These are phyloP conservation scores for Phyllotreta striolata DNA, from an alignment of 2,888 invertebrate species.

Conservation along the genomic window DNA sequence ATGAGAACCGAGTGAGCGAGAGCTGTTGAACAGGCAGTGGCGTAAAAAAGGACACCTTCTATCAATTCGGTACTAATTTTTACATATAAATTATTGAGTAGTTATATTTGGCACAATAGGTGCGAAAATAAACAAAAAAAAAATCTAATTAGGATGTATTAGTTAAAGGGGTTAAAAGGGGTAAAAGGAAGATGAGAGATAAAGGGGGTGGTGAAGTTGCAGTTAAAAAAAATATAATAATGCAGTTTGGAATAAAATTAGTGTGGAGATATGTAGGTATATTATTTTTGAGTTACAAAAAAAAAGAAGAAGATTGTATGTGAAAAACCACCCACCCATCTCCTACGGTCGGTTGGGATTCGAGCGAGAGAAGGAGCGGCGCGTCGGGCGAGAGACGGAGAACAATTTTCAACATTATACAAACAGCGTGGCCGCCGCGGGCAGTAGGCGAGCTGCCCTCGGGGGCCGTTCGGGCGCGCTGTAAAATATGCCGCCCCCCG, in stretches of 20 bases:
- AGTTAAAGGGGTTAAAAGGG: too few species aligned
- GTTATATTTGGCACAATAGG: too few species aligned
- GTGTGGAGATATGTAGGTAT: too few species aligned
- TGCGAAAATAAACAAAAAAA: too few species aligned
- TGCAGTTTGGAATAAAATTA: too few species aligned
- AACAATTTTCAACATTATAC: conserved; percentile 52
- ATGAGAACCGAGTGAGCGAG: conserved; percentile 23
- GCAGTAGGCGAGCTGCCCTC: conserved; percentile 57
- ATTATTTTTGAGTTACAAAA: too few species aligned
- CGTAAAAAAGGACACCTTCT: neutral
- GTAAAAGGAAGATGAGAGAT: too few species aligned
- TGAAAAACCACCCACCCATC: too few species aligned
- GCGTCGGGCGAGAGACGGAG: conserved; percentile 18
- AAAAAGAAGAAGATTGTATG: neutral
- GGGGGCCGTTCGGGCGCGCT: conserved; percentile 55
- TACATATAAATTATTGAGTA: too few species aligned
- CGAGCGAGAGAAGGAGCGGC: conserved; percentile 8
- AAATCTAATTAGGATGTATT: too few species aligned
- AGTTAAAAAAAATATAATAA: too few species aligned
- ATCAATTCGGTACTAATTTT: neutral
- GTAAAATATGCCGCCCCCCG: conserved; percentile 59
- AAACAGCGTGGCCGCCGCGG: conserved; percentile 58
- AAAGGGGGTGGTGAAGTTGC: too few species aligned
- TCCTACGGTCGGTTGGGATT: neutral
- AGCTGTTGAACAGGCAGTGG: neutral